Evolutionary conservation across 2,888 invertebrate species (phyloP).

Genomic region (Drosophila kambysellisi): DNA sequence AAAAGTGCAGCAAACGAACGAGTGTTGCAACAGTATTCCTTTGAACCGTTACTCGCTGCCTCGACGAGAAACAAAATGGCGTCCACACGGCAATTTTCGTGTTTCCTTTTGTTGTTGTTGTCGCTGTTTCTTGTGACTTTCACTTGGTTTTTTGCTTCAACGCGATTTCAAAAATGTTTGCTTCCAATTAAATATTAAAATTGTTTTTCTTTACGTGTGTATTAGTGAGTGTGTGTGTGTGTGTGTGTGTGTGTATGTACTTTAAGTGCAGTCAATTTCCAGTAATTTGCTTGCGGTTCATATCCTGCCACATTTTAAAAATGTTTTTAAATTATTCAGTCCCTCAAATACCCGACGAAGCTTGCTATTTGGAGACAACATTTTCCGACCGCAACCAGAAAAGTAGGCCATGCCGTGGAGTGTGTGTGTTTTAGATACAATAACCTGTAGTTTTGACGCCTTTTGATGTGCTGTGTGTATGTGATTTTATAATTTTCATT

Average conservation of each 20-base stretch:
- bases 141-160: constrained; percentile 30
- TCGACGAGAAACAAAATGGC: constrained; percentile 40
- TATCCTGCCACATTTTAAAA: constrained; percentile 56
- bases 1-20: constrained; percentile 1
- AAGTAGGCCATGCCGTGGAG: constrained; percentile 14
- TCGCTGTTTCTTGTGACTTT: constrained; percentile 38
- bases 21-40: not conserved
- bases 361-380: constrained; percentile 63
- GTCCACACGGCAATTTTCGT: constrained; percentile 28
- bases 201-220: constrained; percentile 52
- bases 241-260: constrained; percentile 24
- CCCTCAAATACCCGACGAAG: constrained; percentile 25
- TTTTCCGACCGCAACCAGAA: constrained; percentile 10
- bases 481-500: constrained; percentile 54
- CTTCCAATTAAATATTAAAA: constrained; percentile 75
- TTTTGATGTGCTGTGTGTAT: constrained; percentile 8
- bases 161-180: constrained; percentile 47
- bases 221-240: not conserved
- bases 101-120: constrained; percentile 37
- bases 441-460: constrained; percentile 50
- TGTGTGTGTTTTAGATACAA: constrained; percentile 42
- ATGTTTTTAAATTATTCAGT: constrained; percentile 68
- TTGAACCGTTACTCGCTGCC: not conserved
- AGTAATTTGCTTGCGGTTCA: constrained; percentile 69
- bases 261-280: constrained; percentile 75